These are phyloP conservation scores for Metellina segmentata DNA, from an alignment of 2,888 invertebrate species.

Conservation along the genomic window DNA sequence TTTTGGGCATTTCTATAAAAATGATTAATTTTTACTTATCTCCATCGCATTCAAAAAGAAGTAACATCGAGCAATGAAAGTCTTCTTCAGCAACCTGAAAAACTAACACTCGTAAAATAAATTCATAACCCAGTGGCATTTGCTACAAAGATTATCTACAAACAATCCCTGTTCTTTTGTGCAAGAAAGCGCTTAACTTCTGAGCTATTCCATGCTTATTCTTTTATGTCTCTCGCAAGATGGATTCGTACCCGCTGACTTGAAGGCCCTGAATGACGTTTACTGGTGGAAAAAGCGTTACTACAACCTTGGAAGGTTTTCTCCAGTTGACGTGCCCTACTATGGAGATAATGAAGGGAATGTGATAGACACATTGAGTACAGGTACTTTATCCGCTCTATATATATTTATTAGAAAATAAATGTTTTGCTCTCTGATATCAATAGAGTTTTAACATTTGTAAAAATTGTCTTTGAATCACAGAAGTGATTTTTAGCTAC, in stretches of 20 bases:
- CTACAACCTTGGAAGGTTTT: not conserved
- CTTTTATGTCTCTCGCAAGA: constrained; percentile 2
- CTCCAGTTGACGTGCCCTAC: constrained; percentile 25
- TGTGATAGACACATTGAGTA: not conserved
- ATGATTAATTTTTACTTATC: too few relatives aligned
- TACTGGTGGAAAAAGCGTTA: constrained; percentile 75
- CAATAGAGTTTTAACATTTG: too few relatives aligned
- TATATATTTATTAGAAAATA: too few relatives aligned
- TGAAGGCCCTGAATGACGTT: constrained; percentile 41
- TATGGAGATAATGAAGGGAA: not conserved
- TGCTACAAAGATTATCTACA: not conserved
- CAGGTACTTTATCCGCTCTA: not conserved
- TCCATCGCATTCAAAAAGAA: too few relatives aligned
- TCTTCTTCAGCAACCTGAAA: too few relatives aligned
- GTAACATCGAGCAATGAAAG: too few relatives aligned
- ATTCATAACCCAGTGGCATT: not conserved
- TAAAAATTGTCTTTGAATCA: too few relatives aligned
- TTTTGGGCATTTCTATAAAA: too few relatives aligned
- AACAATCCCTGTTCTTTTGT: not conserved
- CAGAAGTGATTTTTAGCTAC: too few relatives aligned
- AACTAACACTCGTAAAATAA: too few relatives aligned
- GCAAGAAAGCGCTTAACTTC: not conserved
- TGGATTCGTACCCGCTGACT: constrained; percentile 61
- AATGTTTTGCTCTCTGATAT: too few relatives aligned
- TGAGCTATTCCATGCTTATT: not conserved